Base-by-base conservation (phyloP, 2,113 vertebrate species). In the Mormyrus iriodes region DNA sequence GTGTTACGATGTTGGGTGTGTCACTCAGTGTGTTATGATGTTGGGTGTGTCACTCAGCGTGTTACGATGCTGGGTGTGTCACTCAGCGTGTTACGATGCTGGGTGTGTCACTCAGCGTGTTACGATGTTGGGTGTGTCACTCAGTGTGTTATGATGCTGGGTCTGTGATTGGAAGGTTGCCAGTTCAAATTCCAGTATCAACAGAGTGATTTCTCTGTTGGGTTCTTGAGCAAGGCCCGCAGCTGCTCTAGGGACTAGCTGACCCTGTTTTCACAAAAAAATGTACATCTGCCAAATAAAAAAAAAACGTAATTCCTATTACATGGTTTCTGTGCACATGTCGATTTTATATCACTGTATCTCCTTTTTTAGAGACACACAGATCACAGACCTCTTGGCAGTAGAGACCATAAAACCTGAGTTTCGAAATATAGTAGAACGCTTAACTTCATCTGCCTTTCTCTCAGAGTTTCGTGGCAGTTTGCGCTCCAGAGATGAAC, bases 201-300 rank as follows among this genome's bases (percentile, higher is more conserved):
- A 24, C 58, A 61, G 7, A 61, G 8, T 61, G 58, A 61, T 31
- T 12, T 69, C n/a, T 13, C 27, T 31, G n/a, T 31, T 69, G n/a
- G 61, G 44, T 83, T 83, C 58, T 87, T 42, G 39, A 69, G 61
- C 89, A 89, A 89, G 53, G 86, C 8, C 4, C 61, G n/a, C 61
- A 69, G 9, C 31, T 31, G 61, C 61, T 69, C 61, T 69, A 69
- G 27, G 61, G 61, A 69, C n/a, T 69, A 12, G 27, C n/a, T 31
- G n/a, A 69, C 3, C 61, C 3, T 31, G 10, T 65, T 65, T 31
- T 27, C 61, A 12, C 61, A 65, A n/a, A 58, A n/a, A 58, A 19
- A 55, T 55, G 39, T 90, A 69, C 61, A 31, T 86, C n/a, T 86
- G 48, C 2, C 24, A 35, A 53, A 52, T 52, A n/a, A 48, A 86